Base-by-base conservation (phyloP, 2,888 invertebrate genomes). In the Abrostola triplasia region DNA sequence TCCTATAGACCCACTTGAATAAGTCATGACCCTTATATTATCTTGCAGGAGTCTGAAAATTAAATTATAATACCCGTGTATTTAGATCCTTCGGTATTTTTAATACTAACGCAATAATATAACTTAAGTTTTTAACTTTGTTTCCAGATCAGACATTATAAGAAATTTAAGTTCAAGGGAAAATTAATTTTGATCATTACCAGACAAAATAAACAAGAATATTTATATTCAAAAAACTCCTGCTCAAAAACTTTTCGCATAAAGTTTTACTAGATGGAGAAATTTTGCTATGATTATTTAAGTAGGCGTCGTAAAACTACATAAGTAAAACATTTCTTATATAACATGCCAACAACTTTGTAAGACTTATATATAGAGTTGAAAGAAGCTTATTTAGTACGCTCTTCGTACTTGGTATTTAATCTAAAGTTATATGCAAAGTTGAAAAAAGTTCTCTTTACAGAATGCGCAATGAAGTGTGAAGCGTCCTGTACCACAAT, bases 251-350 rank as follows among this genome's bases (percentile, higher is more conserved):
- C 37, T 59, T 48, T 57, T 51, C 13, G 48, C 56, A 57, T 36
- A 4, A 68, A 73, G 62, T 65, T 66, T 10, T 54, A 12, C 8
- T 36, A 58, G 40, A 38, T 36, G 49, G 13, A 62, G 13, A 62
- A 73, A 67, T 47, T 8, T 64, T 76, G 73, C 66, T 76, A 69
- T 64, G 38, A 56, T 64, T 64, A 58, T 62, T 66, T 69, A 40
- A 57, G 66, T 64, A 76, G 77, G 77, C 77, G 70, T 62, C 44
- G 35, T 36, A 1, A 44, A 72, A 67, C 55, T 68, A 36, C n/a
- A 11, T 36, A 59, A 66, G 51, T 66, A 36, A 41, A 58, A 42
- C 24, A 67, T 53, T 68, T 73, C 13, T 38, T 44, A 35, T 8
- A 42, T 51, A 70, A 54, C 35, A 35, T 37, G 50, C 51, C n/a